These are phyloP conservation scores for cattle (Bos taurus) DNA, from an alignment of 2,113 vertebrate species.

Conservation along the genomic window DNA sequence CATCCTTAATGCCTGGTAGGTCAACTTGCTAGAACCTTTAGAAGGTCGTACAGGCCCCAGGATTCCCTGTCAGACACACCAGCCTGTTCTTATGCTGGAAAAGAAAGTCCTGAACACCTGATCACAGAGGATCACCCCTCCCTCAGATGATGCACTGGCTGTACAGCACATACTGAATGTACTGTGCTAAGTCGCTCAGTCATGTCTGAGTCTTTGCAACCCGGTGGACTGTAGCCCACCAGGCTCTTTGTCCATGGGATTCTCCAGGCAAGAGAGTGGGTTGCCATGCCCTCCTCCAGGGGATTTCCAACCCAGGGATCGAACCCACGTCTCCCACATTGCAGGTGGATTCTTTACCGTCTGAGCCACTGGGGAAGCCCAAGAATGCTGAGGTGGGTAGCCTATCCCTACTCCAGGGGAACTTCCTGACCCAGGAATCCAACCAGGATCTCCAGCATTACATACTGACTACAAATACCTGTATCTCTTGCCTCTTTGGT, in stretches of 20 bases:
- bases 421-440: background rate
- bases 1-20: background rate
- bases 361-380: background rate
- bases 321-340: background rate
- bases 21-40: background rate
- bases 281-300: background rate
- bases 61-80: background rate
- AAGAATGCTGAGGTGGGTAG: background rate
- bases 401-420: background rate
- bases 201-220: background rate
- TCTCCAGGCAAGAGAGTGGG: background rate
- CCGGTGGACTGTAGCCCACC: rapidly evolving
- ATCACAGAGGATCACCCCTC: no score
- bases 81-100: no score
- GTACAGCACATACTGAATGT: rapidly evolving
- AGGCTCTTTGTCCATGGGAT: background rate
- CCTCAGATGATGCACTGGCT: no score
- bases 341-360: background rate
- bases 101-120: background rate
- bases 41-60: no score
- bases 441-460: background rate
- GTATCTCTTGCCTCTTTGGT: background rate
- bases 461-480: background rate
- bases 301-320: background rate
- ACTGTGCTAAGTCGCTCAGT: background rate